A percentile compares a stretch with the other conserved stretches of the same genome.
phyloP scores from a whole-genome alignment of 2,113 vertebrate species.

The Rostratula benghalensis region DNA sequence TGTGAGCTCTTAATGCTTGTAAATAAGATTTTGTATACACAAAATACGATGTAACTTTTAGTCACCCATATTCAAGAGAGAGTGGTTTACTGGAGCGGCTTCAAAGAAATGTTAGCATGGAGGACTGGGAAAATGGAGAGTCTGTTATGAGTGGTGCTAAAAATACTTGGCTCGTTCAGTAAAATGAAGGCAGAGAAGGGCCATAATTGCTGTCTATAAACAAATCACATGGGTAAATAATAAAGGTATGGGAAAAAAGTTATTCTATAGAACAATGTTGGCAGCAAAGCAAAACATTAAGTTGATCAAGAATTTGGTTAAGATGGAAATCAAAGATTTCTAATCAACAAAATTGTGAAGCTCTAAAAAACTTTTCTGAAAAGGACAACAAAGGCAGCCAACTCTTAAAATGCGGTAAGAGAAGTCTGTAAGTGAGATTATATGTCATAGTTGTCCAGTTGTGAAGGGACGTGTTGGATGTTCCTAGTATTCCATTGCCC shows the following conservation, averaged over 20 bases:
- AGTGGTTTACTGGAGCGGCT: slow-evolving; percentile 35
- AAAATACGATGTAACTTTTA: slow-evolving; percentile 60
- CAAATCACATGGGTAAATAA: neutral
- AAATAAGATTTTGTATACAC: slow-evolving; percentile 58
- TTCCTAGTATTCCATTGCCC: neutral
- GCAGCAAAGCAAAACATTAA: neutral
- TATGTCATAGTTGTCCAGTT: neutral
- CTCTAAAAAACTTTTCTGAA: neutral
- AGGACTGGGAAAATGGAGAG: neutral
- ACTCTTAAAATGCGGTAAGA: neutral
- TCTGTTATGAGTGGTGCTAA: neutral
- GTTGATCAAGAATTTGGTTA: neutral
- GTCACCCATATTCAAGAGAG: slow-evolving; percentile 10
- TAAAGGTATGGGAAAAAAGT: neutral
- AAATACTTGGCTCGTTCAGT: neutral
- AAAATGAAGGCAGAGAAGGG: neutral
- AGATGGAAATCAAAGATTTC: neutral
- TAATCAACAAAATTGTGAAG: neutral
- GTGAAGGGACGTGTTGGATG: neutral
- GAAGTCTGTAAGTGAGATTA: neutral
- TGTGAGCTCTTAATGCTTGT: slow-evolving; percentile 32
- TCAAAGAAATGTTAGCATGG: slow-evolving; percentile 56
- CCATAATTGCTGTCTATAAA: slow-evolving; percentile 24
- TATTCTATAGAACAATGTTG: neutral
- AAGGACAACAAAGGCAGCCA: neutral